These are phyloP conservation scores for Standfussiana lucernea DNA, from an alignment of 2,888 invertebrate genomes.

Conservation along the genomic window DNA sequence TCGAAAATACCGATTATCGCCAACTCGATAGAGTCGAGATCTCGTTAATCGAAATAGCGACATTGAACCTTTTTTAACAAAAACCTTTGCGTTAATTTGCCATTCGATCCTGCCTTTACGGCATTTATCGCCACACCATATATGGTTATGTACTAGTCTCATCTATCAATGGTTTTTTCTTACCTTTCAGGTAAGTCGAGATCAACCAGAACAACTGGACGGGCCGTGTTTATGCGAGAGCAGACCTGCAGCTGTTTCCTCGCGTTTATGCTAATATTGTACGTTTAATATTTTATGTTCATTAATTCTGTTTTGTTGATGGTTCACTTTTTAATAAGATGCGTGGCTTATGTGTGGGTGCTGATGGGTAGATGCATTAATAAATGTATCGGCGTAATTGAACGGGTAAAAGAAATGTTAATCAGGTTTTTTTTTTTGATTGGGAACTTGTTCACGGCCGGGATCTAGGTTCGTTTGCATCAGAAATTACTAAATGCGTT, in stretches of 20 bases:
- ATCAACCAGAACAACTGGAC: conserved; percentile 60
- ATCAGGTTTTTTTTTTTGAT: conserved; percentile 12
- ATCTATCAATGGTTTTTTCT: conserved; percentile 74
- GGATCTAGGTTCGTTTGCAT: neutral
- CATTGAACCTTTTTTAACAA: conserved; percentile 29
- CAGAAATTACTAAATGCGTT: neutral
- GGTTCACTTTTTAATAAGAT: conserved; percentile 51
- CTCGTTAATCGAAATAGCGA: conserved; percentile 38
- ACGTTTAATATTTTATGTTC: conserved; percentile 61
- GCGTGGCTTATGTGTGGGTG: conserved; percentile 32
- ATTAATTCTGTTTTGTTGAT: conserved; percentile 55
- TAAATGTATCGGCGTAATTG: conserved; percentile 47
- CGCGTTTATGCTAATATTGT: conserved; percentile 62
- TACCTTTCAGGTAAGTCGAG: conserved; percentile 75
- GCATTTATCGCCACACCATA: conserved; percentile 52
- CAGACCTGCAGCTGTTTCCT: conserved; percentile 67
- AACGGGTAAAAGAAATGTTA: conserved; percentile 10
- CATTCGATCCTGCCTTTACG: conserved; percentile 38
- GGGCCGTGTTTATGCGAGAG: conserved; percentile 61
- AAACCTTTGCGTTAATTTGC: conserved; percentile 27
- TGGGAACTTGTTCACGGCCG: neutral
- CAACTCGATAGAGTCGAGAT: conserved; percentile 10
- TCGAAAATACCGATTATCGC: neutral
- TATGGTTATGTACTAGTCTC: conserved; percentile 57
- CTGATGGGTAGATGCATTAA: conserved; percentile 13